A percentile compares a stretch with the other conserved stretches of the same genome.
Conservation (phyloP, 2,888 invertebrate genomes). For the Stictocephala bisonia region DNA sequence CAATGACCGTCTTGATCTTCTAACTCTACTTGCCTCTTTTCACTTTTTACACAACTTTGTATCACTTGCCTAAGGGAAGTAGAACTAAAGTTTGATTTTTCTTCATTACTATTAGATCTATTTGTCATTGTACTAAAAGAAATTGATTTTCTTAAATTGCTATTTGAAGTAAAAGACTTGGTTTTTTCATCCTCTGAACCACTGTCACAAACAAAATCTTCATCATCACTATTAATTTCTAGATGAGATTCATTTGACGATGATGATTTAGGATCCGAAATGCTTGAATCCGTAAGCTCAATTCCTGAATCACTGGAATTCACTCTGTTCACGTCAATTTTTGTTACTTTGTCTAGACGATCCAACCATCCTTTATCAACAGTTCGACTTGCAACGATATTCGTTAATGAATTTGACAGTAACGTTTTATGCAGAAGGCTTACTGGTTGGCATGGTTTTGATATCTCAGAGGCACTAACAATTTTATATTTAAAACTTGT, state of each 20-base stretch:
- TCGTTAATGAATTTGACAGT: conserved; percentile 52
- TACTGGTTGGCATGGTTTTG: conserved; percentile 59
- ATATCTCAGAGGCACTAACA: conserved; percentile 50
- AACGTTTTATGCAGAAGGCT: conserved; percentile 63
- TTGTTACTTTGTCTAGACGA: conserved; percentile 64
- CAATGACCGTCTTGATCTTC: too few relatives aligned
- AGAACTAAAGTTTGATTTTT: not conserved
- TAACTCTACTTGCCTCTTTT: conserved; percentile 10
- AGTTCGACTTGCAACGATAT: conserved; percentile 59
- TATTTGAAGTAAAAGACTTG: conserved; percentile 41
- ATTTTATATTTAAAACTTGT: conserved; percentile 60
- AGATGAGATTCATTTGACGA: not conserved
- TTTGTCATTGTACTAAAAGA: not conserved
- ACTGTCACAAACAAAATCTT: conserved; percentile 77
- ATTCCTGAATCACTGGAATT: conserved; percentile 62
- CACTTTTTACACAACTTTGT: too few relatives aligned
- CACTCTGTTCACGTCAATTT: conserved; percentile 3
- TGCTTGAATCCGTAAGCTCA: conserved; percentile 52
- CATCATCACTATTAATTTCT: conserved; percentile 67
- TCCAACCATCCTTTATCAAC: conserved; percentile 72
- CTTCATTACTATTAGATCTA: not conserved
- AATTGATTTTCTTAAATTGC: not conserved
- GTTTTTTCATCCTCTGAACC: conserved; percentile 62
- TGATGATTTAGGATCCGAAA: conserved; percentile 4
- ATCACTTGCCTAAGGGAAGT: not conserved